Base-by-base conservation (phyloP, 2,888 invertebrate species). In the Agonopterix subpropinquella region DNA sequence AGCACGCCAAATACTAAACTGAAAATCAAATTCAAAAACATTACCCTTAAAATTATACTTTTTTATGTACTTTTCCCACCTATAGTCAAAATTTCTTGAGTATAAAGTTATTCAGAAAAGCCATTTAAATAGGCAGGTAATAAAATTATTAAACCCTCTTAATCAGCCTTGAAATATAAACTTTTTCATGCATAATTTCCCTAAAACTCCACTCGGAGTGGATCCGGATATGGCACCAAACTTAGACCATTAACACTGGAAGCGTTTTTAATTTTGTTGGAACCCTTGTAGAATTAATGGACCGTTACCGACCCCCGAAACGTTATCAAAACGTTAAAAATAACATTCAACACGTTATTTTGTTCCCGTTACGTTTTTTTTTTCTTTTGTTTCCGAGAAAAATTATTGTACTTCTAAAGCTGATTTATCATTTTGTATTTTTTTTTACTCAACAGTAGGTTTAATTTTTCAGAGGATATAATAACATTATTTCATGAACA, bases 231-330 rank as follows among this genome's bases (percentile, higher is more conserved):
- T 55, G 56, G 54, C 45, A 42, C 42, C 47, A 47, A 64, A 64
- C 59, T 65, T 65, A 53, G 55, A 47, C 62, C 67, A 65, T 70
- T 69, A 67, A 61, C 58, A 48, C 52, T 54, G 50, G 52, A 59
- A 67, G 57, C 56, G 60, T 59, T 68, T 66, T 67, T 65, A 65
- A 68, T 65, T 64, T 60, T 54, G 42, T 53, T 57, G 54, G 54
- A 50, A 64, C 64, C 65, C 67, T 64, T 56, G 59, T 64, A 53
- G 59, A 65, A 66, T 53, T 47, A 53, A 53, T 68, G 62, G 62
- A 60, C 57, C 60, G 63, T 61, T 63, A 64, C 63, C 58, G 61
- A 42, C 36, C 13, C 39, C 39, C 39, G 11, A 39, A 43, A 43
- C 44, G 47, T 47, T 48, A 52, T 52, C 50, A 48, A 46, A 54